Evolutionary conservation across 2,113 vertebrate genomes (phyloP).

Genomic region (Ciconia maguari): DNA sequence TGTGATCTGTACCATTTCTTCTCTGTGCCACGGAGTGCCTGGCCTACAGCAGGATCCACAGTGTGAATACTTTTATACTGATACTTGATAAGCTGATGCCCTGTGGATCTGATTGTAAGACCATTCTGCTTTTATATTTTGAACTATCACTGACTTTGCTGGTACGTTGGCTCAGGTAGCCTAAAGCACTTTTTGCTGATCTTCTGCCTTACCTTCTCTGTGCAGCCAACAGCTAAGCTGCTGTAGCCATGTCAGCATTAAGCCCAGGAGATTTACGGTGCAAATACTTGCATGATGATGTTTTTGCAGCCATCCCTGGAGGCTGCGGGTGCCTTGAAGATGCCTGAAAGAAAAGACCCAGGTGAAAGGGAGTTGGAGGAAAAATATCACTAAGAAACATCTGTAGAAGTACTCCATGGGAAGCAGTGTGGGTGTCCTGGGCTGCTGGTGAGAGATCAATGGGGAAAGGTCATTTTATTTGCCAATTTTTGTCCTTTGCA

Average conservation of each 20-base stretch:
- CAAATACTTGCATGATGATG: background rate
- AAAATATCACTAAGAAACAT: background rate
- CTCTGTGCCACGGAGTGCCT: background rate
- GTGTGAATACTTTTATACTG: background rate
- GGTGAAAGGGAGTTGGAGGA: background rate
- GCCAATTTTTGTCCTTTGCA: background rate
- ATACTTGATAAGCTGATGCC: background rate
- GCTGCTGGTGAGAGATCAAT: background rate
- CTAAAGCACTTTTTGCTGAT: background rate
- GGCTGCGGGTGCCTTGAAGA: background rate
- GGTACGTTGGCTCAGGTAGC: accelerated
- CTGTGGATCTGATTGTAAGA: background rate
- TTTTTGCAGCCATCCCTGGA: background rate
- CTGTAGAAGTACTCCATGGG: background rate
- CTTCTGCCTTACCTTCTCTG: background rate
- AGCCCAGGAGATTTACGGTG: background rate
- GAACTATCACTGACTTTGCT: background rate
- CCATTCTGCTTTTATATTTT: background rate
- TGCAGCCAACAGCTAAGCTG: background rate
- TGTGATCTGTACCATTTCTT: background rate
- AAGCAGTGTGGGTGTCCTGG: background rate
- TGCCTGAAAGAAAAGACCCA: background rate
- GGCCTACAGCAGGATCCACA: background rate
- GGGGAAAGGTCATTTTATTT: background rate
- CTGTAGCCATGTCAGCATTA: background rate